These are phyloP conservation scores for Aurelia sp. DNA, from an alignment of 30 jellyfish, hydroid and myxozoan species.

Conservation along the genomic window DNA sequence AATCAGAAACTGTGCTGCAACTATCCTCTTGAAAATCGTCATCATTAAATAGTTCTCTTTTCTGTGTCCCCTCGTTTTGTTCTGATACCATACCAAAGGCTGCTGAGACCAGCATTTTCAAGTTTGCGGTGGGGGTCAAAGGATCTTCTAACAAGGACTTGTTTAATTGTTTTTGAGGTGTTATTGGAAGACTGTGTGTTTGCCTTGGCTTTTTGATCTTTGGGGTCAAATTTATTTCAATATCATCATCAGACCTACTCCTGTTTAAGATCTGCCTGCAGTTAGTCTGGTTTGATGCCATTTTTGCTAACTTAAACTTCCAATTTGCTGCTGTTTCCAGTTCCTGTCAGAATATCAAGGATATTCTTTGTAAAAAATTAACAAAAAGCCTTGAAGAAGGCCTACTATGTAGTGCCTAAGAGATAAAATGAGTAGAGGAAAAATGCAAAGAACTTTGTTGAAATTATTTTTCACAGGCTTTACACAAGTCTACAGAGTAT, in stretches of 20 bases:
- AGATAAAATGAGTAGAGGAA: no score
- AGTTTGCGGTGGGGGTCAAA: conserved; percentile 87
- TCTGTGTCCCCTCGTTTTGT: conserved; percentile 32
- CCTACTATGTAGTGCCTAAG: no score
- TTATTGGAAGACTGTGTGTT: conserved; percentile 51
- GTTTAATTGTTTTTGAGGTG: conserved; percentile 40
- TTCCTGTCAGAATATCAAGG: no score
- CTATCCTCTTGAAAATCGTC: conserved; percentile 62
- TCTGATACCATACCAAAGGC: conserved; percentile 81
- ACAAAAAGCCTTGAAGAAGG: no score
- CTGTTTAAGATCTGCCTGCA: background rate
- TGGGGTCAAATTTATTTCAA: conserved; percentile 5
- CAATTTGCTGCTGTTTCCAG: no score
- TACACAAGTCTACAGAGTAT: no score
- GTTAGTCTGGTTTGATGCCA: background rate
- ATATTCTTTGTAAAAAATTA: no score
- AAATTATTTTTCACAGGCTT: no score
- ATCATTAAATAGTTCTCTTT: conserved; percentile 45
- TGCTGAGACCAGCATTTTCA: conserved; percentile 90
- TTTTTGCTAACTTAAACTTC: no score
- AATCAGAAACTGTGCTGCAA: conserved; percentile 58
- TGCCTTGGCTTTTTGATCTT: background rate
- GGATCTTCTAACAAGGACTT: conserved; percentile 56
- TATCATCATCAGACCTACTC: conserved; percentile 26
- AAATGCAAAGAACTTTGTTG: no score